Conservation (phyloP, 2,797 vertebrate genomes). For the Spinus pinus region DNA sequence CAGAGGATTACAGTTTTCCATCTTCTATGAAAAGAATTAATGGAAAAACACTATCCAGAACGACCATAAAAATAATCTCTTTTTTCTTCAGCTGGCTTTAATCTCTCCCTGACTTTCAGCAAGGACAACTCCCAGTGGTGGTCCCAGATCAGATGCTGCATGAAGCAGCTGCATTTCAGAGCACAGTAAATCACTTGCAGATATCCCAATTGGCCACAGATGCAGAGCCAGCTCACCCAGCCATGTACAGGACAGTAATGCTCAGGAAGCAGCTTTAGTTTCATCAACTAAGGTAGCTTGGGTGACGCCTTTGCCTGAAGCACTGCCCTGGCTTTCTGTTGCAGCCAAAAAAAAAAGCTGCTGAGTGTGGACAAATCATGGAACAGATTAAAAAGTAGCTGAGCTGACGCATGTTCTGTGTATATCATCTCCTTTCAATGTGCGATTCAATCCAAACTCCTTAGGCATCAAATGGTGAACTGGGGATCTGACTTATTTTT, state of each 20-base stretch:
- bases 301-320: conserved; percentile 63
- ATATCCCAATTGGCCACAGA: neutral
- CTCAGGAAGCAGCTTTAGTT: conserved; percentile 51
- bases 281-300: conserved; percentile 57
- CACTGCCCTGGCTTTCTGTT: neutral
- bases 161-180: neutral
- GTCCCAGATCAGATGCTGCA: neutral
- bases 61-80: neutral
- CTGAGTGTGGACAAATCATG: conserved; percentile 53
- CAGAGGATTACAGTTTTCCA: neutral
- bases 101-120: neutral
- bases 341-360: conserved; percentile 56
- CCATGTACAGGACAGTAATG: neutral
- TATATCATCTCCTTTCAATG: neutral
- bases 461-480: neutral
- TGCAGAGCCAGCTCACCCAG: conserved; percentile 20
- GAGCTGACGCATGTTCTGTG: neutral
- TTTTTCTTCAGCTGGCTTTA: conserved; percentile 12
- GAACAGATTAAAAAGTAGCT: conserved; percentile 65
- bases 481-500: neutral
- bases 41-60: neutral
- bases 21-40: neutral
- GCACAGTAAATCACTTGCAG: conserved; percentile 8
- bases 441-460: neutral
- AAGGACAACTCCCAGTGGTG: neutral